Evolutionary conservation across 2,113 vertebrate species (phyloP).

Genomic region (Microtus richardsoni): DNA sequence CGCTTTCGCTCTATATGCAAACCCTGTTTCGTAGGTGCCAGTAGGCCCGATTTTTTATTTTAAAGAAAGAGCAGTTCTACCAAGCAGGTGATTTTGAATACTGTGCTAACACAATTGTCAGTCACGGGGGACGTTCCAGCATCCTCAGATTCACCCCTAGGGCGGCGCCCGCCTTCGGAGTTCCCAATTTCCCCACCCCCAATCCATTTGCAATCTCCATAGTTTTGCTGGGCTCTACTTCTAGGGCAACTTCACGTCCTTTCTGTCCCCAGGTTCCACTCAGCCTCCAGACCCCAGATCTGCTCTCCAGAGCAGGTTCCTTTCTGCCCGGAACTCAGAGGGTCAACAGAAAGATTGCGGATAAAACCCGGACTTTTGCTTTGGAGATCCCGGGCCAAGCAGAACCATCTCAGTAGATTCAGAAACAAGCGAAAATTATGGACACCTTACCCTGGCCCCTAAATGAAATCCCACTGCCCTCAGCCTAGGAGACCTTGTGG

Average conservation of each 20-base stretch:
- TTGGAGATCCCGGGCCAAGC: background rate
- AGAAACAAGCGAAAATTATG: background rate
- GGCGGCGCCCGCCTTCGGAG: constrained; percentile 71
- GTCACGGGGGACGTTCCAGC: background rate
- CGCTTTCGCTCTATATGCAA: background rate
- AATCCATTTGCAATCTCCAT: background rate
- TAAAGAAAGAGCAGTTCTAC: constrained; percentile 56
- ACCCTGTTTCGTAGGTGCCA: background rate
- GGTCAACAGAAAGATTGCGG: background rate
- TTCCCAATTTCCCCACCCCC: background rate
- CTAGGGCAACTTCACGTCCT: background rate
- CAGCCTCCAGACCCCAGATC: constrained; percentile 4
- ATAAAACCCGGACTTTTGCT: constrained; percentile 15
- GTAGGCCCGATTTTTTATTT: constrained; percentile 51
- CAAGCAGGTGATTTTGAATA: constrained; percentile 39
- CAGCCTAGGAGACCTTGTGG: background rate
- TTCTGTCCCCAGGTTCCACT: background rate
- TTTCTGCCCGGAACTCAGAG: background rate
- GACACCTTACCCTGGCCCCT: constrained; percentile 45
- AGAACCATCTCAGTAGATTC: constrained; percentile 47
- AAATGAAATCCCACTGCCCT: constrained; percentile 46
- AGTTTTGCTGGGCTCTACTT: background rate
- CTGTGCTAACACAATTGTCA: background rate
- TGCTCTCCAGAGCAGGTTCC: background rate
- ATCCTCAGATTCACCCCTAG: constrained; percentile 75